These are phyloP conservation scores for Automeris io DNA, from an alignment of 2,888 invertebrate species.

Conservation along the genomic window DNA sequence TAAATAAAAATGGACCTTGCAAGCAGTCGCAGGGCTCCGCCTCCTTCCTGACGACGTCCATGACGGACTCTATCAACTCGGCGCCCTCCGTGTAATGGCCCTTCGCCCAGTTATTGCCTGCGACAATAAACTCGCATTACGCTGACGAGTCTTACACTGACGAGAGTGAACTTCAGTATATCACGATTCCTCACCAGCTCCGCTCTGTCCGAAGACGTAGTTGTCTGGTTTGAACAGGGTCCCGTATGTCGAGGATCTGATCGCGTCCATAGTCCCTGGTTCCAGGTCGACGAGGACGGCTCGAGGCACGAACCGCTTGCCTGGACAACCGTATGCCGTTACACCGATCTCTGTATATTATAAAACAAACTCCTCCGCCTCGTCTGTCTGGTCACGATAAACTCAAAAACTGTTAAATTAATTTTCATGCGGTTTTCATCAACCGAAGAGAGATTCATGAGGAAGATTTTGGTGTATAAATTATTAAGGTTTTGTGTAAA, in stretches of 20 bases:
- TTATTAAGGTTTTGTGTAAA: no score
- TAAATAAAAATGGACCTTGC: no score
- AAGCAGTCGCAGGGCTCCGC: slow-evolving; percentile 87
- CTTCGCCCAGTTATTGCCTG: slow-evolving; percentile 93
- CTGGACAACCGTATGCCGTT: slow-evolving; percentile 26
- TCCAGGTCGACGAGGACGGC: slow-evolving; percentile 92
- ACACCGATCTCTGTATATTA: no score
- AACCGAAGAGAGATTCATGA: no score
- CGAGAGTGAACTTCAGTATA: no score
- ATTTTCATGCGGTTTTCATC: no score
- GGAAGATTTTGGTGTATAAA: no score
- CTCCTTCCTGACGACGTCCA: slow-evolving; percentile 83
- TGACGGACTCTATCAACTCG: slow-evolving; percentile 83
- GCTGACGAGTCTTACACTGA: no score
- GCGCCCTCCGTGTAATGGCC: slow-evolving; percentile 91
- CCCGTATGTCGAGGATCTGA: slow-evolving; percentile 87
- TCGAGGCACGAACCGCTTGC: slow-evolving; percentile 86
- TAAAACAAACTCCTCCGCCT: no score
- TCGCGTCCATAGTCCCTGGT: slow-evolving; percentile 93
- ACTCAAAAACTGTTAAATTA: no score
- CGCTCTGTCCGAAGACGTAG: slow-evolving; percentile 89
- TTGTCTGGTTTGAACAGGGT: slow-evolving; percentile 91
- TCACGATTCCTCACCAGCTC: slow-evolving; percentile 86
- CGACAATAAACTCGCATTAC: slow-evolving; percentile 1
- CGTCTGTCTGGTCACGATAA: no score